phyloP scores from a whole-genome alignment of 2,113 vertebrate genomes.

The Catharus bicknelli region DNA sequence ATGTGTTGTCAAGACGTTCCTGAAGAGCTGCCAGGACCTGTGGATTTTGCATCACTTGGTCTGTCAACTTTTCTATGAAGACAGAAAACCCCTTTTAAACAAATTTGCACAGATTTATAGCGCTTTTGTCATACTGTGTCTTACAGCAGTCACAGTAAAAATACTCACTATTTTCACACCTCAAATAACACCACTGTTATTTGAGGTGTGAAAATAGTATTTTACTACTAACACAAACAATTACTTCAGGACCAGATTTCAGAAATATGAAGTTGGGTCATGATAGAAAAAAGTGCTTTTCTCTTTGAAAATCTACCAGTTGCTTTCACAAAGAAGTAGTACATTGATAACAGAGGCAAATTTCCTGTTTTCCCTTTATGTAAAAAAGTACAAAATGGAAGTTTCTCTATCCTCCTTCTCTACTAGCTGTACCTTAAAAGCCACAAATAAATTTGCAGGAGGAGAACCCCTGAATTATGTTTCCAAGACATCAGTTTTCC shows the following conservation, averaged over 20 bases:
- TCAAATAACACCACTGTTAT: neutral
- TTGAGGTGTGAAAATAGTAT: neutral
- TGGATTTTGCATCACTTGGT: constrained; percentile 84
- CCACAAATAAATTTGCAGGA: neutral
- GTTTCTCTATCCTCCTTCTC: neutral
- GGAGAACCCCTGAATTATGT: neutral
- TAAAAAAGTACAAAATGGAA: neutral
- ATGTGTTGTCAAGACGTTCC: constrained; percentile 77
- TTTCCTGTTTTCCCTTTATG: neutral
- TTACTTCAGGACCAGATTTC: neutral
- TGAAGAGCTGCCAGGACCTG: constrained; percentile 83
- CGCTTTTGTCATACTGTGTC: neutral
- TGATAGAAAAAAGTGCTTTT: neutral
- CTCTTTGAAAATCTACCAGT: neutral
- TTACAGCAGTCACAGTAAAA: neutral
- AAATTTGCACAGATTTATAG: neutral
- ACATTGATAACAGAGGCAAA: neutral
- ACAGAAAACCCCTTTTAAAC: neutral
- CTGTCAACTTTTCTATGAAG: constrained; percentile 76
- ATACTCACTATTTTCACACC: neutral
- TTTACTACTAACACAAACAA: neutral
- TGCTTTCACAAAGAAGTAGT: neutral
- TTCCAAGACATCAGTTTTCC: neutral
- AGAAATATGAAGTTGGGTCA: neutral
- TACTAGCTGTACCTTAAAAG: neutral